phyloP scores from a whole-genome alignment of 2,113 vertebrate species.

The Cochlearius cochlearius region DNA sequence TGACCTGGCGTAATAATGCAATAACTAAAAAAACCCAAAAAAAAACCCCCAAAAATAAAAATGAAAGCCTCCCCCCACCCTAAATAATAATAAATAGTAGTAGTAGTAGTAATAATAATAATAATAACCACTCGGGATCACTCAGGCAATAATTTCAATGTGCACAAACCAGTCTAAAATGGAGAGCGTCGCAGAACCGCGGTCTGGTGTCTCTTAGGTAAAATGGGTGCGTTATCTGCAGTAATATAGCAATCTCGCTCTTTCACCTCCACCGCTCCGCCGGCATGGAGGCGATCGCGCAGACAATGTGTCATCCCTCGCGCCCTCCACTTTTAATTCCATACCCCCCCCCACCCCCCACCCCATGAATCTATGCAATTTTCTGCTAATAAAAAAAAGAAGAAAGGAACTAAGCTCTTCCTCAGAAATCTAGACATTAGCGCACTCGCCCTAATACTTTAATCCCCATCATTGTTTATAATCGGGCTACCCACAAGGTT shows the following conservation, averaged over 20 bases:
- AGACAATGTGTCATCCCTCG: not conserved
- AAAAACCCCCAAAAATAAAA: not conserved
- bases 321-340: conserved; percentile 12
- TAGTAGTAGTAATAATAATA: not conserved
- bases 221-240: conserved; percentile 31
- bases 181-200: not conserved
- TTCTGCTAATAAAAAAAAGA: conserved; percentile 33
- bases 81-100: not conserved
- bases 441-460: conserved; percentile 56
- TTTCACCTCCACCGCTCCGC: not conserved
- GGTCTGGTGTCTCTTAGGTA: not conserved
- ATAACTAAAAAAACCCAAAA: not conserved
- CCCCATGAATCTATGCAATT: conserved; percentile 1
- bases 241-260: not conserved
- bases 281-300: not conserved
- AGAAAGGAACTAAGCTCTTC: conserved; percentile 22
- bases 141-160: not conserved
- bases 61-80: no score
- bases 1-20: not conserved
- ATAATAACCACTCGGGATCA: not conserved
- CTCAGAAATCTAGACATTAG: conserved; percentile 55
- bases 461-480: conserved; percentile 70
- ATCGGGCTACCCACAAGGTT: conserved; percentile 62
- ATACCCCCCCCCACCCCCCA: not conserved
- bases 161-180: conserved; percentile 4